These are phyloP conservation scores for Anguilla rostrata DNA, from an alignment of 2,113 vertebrate species.

Conservation along the genomic window DNA sequence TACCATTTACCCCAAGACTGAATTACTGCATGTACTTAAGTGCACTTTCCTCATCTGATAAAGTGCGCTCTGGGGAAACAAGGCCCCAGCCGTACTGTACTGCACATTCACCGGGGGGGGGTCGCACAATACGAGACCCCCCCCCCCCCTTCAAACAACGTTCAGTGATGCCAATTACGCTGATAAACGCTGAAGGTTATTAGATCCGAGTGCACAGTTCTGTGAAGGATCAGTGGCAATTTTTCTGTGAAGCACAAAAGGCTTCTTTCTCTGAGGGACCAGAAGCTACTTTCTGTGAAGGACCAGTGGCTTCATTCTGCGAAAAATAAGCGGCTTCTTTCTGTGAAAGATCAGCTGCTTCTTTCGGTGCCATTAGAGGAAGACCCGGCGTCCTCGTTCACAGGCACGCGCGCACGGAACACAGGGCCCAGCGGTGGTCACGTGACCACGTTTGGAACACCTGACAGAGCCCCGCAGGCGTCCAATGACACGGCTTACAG, in stretches of 20 bases:
- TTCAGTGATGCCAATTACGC: neutral
- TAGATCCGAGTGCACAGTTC: neutral
- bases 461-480: neutral
- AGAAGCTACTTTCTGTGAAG: too few species aligned
- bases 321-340: neutral
- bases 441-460: neutral
- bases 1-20: neutral
- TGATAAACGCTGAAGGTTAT: neutral
- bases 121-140: neutral
- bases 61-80: neutral
- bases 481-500: neutral
- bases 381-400: neutral
- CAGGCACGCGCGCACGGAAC: neutral
- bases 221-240: too few species aligned
- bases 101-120: neutral
- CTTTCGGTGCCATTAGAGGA: neutral
- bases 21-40: neutral
- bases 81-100: neutral
- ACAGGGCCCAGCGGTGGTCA: neutral
- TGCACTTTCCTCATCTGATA: neutral
- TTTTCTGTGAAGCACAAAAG: too few species aligned
- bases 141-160: neutral
- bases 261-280: too few species aligned
- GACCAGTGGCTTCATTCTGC: too few species aligned
- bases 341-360: neutral